Evolutionary conservation across 2,888 invertebrate species (phyloP), one percentile per base, ranked within the genome.

Genomic region (Sesamia inferens): DNA sequence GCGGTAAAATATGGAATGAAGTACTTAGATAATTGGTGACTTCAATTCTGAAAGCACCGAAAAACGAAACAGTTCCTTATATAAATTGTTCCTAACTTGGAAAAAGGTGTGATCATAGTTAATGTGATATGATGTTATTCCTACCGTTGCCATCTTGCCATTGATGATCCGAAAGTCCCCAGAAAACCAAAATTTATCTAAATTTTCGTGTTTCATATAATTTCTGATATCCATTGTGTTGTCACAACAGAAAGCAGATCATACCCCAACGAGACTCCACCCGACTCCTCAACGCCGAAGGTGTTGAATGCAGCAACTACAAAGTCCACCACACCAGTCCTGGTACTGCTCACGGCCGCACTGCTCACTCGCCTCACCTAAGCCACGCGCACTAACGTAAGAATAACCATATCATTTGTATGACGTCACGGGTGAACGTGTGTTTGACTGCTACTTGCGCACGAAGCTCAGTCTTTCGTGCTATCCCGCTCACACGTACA

Each of bases 401-500:
- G 87, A 89, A 91, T 91, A 88, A 90, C 86, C 93, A 92, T 93
- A 92, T 93, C 92, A 91, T 87, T 68, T 88, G 87, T 87, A 88
- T 86, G 85, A 83, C 88, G 87, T 89, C 88, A 84, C 83, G 87
- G 76, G 88, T 88, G 87, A 77, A 82, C 78, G 85, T 77, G 87
- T 85, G 83, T 84, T 81, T 85, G 87, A 83, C 85, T 87, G 85
- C 81, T 76, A 75, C 64, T 70, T 71, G 71, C 68, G 78, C 83
- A 65, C 75, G 76, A 72, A 75, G 71, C 65, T 54, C 67, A 14
- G 54, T 42, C 51, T 47, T 67, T 83, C 64, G 68, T 72, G 76
- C 66, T 74, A 81, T 82, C 82, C 67, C 64, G 24, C 80, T 81
- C 78, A 22, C 62, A 24, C 77, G 57, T 54, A 63, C 22, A 58